Evolutionary conservation across 2,888 invertebrate species (phyloP).

Genomic region (Esperia sulphurella): DNA sequence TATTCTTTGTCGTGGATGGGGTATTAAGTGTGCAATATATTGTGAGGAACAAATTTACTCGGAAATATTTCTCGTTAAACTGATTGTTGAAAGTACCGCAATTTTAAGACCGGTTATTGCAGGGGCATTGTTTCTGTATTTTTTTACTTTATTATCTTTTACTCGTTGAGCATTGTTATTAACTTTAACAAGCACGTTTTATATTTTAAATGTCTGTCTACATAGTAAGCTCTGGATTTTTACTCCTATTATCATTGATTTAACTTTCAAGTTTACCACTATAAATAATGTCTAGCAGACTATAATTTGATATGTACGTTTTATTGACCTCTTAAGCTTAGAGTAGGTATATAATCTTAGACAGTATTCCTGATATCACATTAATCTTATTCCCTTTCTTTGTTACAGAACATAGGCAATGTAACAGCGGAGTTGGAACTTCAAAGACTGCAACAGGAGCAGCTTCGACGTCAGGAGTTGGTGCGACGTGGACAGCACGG

Average conservation of each 20-base stretch:
- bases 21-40: slow-evolving; percentile 66
- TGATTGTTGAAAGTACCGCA: slow-evolving; percentile 47
- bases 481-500: slow-evolving; percentile 68
- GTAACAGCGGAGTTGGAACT: slow-evolving; percentile 81
- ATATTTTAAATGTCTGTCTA: background rate
- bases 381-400: slow-evolving; percentile 6
- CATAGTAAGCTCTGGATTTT: no score
- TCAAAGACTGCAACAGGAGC: slow-evolving; percentile 83
- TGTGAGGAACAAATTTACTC: slow-evolving; percentile 57
- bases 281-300: no score
- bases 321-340: no score
- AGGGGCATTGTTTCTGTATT: slow-evolving; percentile 18
- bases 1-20: slow-evolving; percentile 58
- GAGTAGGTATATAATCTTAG: no score
- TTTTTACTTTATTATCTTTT: slow-evolving; percentile 9
- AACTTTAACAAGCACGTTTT: background rate
- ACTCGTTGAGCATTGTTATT: slow-evolving; percentile 11
- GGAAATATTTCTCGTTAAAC: slow-evolving; percentile 57
- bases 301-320: no score
- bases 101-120: slow-evolving; percentile 37
- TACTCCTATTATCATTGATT: no score
- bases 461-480: slow-evolving; percentile 79
- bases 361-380: no score
- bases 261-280: no score
- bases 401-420: slow-evolving; percentile 66